These are phyloP conservation scores for Zophobas atratus DNA, from an alignment of 1,140 invertebrate species.

Conservation along the genomic window DNA sequence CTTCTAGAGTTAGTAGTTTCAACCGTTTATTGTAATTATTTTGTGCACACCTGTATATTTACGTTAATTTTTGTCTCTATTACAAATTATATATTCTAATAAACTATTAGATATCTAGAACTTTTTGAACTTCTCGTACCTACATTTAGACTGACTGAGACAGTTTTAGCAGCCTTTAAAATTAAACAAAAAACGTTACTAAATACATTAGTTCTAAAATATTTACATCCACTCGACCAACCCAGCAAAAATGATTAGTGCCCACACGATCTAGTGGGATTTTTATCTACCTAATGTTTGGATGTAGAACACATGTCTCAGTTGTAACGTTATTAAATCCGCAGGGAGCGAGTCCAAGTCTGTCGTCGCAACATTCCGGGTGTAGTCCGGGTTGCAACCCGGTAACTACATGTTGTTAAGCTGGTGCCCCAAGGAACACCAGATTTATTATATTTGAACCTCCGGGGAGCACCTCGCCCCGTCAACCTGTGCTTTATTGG, in stretches of 20 bases:
- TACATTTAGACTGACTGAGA: too few species aligned
- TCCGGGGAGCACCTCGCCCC: conserved; percentile 23
- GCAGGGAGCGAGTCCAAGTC: conserved; percentile 31
- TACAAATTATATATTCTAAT: too few species aligned
- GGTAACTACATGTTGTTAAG: conserved; percentile 50
- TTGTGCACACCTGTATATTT: too few species aligned
- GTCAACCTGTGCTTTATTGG: conserved; percentile 43
- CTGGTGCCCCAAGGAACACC: conserved; percentile 42
- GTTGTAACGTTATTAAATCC: conserved; percentile 47
- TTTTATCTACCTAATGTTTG: conserved; percentile 9
- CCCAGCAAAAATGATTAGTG: neutral
- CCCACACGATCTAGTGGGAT: neutral
- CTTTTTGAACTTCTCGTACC: too few species aligned
- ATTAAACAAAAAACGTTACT: too few species aligned
- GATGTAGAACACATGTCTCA: conserved; percentile 45
- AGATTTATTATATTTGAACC: conserved; percentile 48
- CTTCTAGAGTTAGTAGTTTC: too few species aligned
- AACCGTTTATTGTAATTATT: too few species aligned
- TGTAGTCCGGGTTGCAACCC: conserved; percentile 31
- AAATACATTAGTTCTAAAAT: too few species aligned
- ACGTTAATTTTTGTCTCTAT: too few species aligned
- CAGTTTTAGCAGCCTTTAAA: too few species aligned
- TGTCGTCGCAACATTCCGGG: conserved; percentile 45
- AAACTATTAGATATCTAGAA: too few species aligned
- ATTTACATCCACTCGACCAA: neutral